Conservation (phyloP, 2,113 vertebrate genomes). For the Dasyurus viverrinus region DNA sequence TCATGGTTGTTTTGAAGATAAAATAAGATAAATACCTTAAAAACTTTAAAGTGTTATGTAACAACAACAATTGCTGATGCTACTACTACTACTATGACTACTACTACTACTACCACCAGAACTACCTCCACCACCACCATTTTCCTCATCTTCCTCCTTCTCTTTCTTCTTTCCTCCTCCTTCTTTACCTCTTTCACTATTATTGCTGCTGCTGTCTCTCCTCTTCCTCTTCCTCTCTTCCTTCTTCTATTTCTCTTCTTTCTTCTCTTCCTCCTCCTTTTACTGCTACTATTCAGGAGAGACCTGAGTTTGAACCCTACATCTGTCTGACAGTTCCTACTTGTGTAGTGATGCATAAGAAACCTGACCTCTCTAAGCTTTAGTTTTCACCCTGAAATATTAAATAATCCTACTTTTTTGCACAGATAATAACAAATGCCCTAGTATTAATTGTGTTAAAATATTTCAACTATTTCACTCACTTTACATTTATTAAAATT, state of each 20-base stretch:
- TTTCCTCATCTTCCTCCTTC: rapidly evolving
- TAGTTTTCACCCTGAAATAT: not conserved
- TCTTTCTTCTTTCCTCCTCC: not conserved
- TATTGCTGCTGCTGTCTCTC: too few relatives aligned
- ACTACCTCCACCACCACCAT: not conserved
- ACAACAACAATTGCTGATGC: not conserved
- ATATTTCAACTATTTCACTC: not conserved
- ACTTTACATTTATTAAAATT: not conserved
- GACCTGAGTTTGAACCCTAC: not conserved
- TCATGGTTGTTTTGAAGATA: not conserved
- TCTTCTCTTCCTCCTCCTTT: not conserved
- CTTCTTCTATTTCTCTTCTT: not conserved
- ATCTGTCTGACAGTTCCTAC: not conserved
- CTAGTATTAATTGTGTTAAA: not conserved
- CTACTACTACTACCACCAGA: not conserved
- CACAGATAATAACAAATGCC: not conserved
- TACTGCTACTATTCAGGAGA: not conserved
- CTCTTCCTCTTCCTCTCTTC: too few relatives aligned
- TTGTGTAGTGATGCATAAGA: not conserved
- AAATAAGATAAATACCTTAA: not conserved
- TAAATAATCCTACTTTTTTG: not conserved
- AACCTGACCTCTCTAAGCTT: not conserved
- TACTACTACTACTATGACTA: not conserved
- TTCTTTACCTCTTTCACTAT: not conserved
- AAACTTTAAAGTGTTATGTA: not conserved